phyloP scores from a whole-genome alignment of 1,140 invertebrate genomes.

The Drosophila kanapiae region DNA sequence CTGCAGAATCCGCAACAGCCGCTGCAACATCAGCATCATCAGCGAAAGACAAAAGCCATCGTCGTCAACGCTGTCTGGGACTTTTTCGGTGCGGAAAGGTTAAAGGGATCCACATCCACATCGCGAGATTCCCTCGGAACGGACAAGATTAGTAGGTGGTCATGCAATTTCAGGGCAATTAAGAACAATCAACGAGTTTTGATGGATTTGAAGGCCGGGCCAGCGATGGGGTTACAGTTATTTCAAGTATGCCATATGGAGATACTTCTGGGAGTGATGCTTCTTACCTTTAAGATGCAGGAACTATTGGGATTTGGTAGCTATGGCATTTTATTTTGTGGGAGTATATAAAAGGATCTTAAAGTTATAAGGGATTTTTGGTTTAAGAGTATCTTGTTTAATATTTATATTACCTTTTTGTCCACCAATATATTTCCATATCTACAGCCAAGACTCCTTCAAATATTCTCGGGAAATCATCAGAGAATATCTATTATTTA shows the following conservation, averaged over 20 bases:
- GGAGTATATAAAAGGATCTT: too few relatives aligned
- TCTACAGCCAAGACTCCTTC: neutral
- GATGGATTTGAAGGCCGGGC: constrained; percentile 55
- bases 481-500: neutral
- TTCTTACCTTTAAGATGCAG: neutral
- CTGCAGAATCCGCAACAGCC: constrained; percentile 15
- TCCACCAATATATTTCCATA: too few relatives aligned
- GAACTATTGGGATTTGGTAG: too few relatives aligned
- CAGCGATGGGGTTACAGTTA: constrained; percentile 30
- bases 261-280: neutral
- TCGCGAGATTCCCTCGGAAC: constrained; percentile 32
- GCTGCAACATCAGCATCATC: constrained; percentile 18
- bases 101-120: constrained; percentile 43
- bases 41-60: constrained; percentile 40
- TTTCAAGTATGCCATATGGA: constrained; percentile 15
- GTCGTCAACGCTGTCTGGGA: constrained; percentile 24
- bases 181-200: constrained; percentile 74
- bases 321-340: too few relatives aligned
- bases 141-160: constrained; percentile 54
- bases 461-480: neutral
- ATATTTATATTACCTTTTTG: neutral
- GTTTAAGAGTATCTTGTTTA: neutral
- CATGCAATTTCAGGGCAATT: constrained; percentile 67
- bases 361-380: too few relatives aligned
- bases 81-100: constrained; percentile 59